Conservation (phyloP, 2,113 vertebrate species). For the Prunella fulvescens region DNA sequence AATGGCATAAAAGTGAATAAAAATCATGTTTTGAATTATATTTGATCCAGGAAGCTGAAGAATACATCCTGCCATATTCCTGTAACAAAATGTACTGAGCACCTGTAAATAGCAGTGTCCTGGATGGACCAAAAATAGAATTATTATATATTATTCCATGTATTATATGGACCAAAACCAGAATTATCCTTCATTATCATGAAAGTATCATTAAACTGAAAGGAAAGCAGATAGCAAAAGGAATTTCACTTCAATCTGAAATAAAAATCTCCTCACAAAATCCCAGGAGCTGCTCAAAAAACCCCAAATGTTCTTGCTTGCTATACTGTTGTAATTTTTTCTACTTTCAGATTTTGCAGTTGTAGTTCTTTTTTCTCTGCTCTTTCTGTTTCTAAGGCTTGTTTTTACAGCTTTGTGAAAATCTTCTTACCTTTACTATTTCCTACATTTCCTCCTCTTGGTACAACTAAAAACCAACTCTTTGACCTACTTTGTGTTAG, state of each 20-base stretch:
- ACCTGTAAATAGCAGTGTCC: not conserved
- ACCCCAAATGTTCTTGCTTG: not conserved
- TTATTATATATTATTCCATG: not conserved
- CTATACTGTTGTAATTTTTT: not conserved
- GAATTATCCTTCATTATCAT: not conserved
- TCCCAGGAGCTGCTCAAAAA: not conserved
- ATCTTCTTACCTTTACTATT: not conserved
- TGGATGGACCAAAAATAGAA: not conserved
- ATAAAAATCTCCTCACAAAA: not conserved
- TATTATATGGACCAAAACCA: not conserved
- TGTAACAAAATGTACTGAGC: not conserved
- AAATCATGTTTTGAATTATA: accelerated
- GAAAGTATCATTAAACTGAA: accelerated
- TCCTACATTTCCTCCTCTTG: not conserved
- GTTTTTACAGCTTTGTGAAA: not conserved
- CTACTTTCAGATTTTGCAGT: not conserved
- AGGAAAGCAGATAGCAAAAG: not conserved
- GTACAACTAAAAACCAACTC: not conserved
- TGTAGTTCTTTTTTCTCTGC: not conserved
- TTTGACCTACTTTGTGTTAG: not conserved
- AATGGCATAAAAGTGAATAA: not conserved
- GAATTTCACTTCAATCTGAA: not conserved
- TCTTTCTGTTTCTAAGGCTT: not conserved
- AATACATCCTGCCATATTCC: not conserved
- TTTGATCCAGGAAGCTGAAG: not conserved